Base-by-base conservation (phyloP, 2,888 invertebrate species). In the Acrobasis suavella region DNA sequence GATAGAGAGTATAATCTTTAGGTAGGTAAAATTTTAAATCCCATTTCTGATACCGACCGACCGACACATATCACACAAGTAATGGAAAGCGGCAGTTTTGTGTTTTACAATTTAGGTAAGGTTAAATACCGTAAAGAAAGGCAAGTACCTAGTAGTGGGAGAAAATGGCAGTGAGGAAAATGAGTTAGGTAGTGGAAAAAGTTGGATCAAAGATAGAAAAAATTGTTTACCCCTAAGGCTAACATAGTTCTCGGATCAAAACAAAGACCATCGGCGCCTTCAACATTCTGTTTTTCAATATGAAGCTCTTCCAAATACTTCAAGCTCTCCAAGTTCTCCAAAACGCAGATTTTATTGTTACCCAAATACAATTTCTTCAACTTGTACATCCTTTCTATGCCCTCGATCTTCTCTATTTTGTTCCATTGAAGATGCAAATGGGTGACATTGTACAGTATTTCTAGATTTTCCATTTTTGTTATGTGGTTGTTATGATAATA, bases 401-500 rank as follows among this genome's bases (percentile, higher is more conserved):
- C 95, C 75, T 96, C 94, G 1, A 97, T 93, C 82, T 94, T 94
- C 0, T 86, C 88, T 67, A 97, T 95, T 78, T 94, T 95, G 78
- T 97, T 97, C 89, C 95, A 96, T 85, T 96, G 97, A 15, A 96
- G 82, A 81, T 94, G 97, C 56, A 96, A 86, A 70, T 96, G 94
- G 1, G 95, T 95, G 51, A 97, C 83, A 71, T 95, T 95, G 58
- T 84, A 89, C 5, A 97, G 88, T 32, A 89, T 82, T 58, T 95
- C 91, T 9, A 98, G 78, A 74, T 96, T 96, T 79, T 96, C 94
- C 22, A 98, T 94, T 80, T 94, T 94, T 0, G 93, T 84, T 69
- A 98, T 95, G 72, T 94, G 94, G 81, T 98, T 98, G 76, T 96
- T 96, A 77, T 97, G 98, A 50, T 96, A 93, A 86, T 96, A 98